Conservation (phyloP, 1,140 invertebrate species). For the Drosophila bocki region DNA sequence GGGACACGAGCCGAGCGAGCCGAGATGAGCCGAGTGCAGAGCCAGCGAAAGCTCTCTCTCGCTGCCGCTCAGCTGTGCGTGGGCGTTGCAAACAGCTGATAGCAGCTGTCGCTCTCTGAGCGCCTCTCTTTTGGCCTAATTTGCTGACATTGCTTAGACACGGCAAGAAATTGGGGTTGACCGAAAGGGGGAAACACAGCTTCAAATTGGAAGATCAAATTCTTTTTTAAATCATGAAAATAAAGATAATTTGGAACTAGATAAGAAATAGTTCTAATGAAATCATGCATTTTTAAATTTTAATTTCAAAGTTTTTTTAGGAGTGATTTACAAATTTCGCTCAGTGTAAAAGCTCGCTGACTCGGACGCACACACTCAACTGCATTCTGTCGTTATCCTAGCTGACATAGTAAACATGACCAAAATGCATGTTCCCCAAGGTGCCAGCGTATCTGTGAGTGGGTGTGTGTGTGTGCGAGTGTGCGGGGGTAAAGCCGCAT, state of each 20-base stretch:
- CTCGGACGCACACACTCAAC: constrained; percentile 24
- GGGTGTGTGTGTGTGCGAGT: constrained; percentile 9
- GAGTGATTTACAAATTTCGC: neutral
- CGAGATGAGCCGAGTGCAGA: neutral
- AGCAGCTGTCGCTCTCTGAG: constrained; percentile 20
- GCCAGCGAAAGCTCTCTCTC: constrained; percentile 40
- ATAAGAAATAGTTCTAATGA: neutral
- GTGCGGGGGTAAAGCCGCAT: constrained; percentile 70
- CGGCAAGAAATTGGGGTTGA: constrained; percentile 1
- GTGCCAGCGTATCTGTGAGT: constrained; percentile 41
- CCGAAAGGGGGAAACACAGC: neutral
- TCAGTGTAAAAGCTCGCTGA: constrained; percentile 27
- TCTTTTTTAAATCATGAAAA: neutral
- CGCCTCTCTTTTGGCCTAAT: constrained; percentile 57
- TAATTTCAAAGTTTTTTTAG: too few species aligned
- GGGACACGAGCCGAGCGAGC: neutral
- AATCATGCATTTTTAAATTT: too few species aligned
- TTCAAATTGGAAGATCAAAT: neutral
- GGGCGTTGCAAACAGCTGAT: constrained; percentile 72
- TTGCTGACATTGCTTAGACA: constrained; percentile 68
- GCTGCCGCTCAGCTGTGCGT: constrained; percentile 48
- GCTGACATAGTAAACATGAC: constrained; percentile 82
- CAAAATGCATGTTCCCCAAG: constrained; percentile 77
- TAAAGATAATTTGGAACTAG: too few species aligned
- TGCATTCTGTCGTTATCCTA: constrained; percentile 71